These are phyloP conservation scores for Drosophila bocki DNA, from an alignment of 1,140 invertebrate species.

Conservation along the genomic window DNA sequence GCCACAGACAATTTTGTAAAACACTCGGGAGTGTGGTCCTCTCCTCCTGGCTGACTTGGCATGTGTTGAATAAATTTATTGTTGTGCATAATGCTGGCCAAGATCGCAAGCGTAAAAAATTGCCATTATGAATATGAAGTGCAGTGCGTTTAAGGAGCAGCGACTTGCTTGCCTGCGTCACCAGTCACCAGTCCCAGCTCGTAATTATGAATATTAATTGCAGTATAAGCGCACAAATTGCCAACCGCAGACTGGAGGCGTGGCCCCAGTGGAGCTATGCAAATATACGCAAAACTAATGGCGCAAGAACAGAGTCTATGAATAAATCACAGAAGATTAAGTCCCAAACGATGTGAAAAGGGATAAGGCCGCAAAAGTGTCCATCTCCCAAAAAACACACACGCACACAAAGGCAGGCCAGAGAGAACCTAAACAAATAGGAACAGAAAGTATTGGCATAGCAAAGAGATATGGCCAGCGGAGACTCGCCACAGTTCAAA, in stretches of 20 bases:
- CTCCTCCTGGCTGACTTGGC: slow-evolving; percentile 44
- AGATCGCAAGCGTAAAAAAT: slow-evolving; percentile 66
- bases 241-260: slow-evolving; percentile 18
- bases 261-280: slow-evolving; percentile 40
- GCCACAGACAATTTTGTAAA: slow-evolving; percentile 52
- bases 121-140: slow-evolving; percentile 78
- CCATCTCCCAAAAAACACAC: slow-evolving; percentile 23
- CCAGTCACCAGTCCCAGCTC: slow-evolving; percentile 11
- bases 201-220: slow-evolving; percentile 80
- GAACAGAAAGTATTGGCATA: slow-evolving; percentile 16
- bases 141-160: slow-evolving; percentile 65
- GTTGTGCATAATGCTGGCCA: slow-evolving; percentile 79
- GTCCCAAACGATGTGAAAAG: slow-evolving; percentile 74
- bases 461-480: slow-evolving; percentile 26
- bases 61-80: slow-evolving; percentile 83
- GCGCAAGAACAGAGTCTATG: slow-evolving; percentile 72
- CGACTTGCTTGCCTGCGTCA: slow-evolving; percentile 20
- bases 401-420: not conserved
- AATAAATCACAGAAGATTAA: slow-evolving; percentile 82
- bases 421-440: slow-evolving; percentile 71
- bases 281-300: slow-evolving; percentile 79
- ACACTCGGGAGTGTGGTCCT: slow-evolving; percentile 53
- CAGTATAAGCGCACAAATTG: slow-evolving; percentile 27
- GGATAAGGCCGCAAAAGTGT: slow-evolving; percentile 59
- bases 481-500: slow-evolving; percentile 34